Evolutionary conservation across 2,113 vertebrate genomes (phyloP).

Genomic region (Channa argus): DNA sequence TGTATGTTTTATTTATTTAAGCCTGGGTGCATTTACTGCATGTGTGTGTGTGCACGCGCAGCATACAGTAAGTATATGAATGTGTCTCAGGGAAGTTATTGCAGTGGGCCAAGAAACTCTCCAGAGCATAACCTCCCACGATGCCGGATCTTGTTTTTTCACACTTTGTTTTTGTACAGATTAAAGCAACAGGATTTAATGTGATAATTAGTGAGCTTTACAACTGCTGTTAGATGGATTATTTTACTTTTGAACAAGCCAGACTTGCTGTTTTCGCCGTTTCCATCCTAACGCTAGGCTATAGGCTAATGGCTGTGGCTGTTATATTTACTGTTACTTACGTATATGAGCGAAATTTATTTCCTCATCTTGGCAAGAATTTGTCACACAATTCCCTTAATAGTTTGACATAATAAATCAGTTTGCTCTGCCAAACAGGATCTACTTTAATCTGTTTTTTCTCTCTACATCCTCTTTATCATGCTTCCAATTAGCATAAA

Average conservation of each 20-base stretch:
- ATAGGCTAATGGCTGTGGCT: background rate
- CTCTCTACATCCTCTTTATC: background rate
- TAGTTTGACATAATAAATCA: background rate
- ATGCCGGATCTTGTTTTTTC: background rate
- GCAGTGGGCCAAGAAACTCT: background rate
- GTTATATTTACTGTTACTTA: background rate
- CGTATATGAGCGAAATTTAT: too few relatives aligned
- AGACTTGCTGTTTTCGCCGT: background rate
- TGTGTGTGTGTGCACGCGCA: background rate
- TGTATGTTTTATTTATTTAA: constrained; percentile 42
- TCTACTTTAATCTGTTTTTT: constrained; percentile 1
- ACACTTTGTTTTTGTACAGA: background rate
- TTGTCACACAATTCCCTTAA: background rate
- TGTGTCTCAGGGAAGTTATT: constrained; percentile 10
- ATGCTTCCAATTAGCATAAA: background rate
- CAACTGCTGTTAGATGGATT: background rate
- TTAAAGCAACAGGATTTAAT: constrained; percentile 15
- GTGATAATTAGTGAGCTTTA: background rate
- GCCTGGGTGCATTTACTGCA: constrained; percentile 11
- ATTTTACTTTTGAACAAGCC: background rate
- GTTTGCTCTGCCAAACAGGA: constrained; percentile 1
- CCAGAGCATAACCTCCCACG: background rate
- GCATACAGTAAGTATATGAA: background rate
- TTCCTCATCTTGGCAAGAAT: background rate
- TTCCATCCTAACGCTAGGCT: background rate